phyloP scores from a whole-genome alignment of 2,113 vertebrate species.

The Brachyhypopomus gauderio region DNA sequence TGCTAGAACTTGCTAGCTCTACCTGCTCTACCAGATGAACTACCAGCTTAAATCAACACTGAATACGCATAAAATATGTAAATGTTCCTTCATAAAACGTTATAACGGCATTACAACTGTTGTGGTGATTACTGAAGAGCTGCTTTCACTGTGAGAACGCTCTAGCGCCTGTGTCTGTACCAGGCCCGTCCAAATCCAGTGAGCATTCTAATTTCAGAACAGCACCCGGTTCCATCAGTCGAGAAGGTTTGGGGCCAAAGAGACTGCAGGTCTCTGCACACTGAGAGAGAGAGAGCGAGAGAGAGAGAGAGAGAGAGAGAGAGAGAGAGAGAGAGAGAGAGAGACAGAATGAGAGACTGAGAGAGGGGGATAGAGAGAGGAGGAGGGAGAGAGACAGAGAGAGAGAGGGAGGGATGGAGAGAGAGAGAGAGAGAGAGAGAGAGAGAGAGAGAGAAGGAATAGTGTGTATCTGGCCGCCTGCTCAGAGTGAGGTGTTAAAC shows the following conservation, averaged over 20 bases:
- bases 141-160: background rate
- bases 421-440: background rate
- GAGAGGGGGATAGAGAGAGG: background rate
- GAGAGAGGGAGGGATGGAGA: background rate
- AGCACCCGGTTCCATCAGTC: constrained; percentile 32
- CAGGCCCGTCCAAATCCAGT: background rate
- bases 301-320: constrained; percentile 15
- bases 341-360: too few species aligned
- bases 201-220: constrained; percentile 41
- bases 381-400: constrained; percentile 13
- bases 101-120: too few species aligned
- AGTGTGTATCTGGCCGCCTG: constrained; percentile 48
- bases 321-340: background rate
- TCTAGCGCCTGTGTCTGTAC: background rate
- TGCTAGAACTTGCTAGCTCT: too few species aligned
- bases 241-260: constrained; percentile 40
- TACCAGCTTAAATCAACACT: too few species aligned
- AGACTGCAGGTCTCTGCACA: constrained; percentile 40
- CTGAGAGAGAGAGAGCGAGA: constrained; percentile 1
- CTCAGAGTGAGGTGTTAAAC: constrained; percentile 56
- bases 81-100: too few species aligned
- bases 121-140: too few species aligned
- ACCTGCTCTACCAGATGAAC: too few species aligned
- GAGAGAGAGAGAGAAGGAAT: constrained; percentile 31
- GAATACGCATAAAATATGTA: too few species aligned